Conservation (phyloP, 2,888 invertebrate species). For the Leptopilina syphax region DNA sequence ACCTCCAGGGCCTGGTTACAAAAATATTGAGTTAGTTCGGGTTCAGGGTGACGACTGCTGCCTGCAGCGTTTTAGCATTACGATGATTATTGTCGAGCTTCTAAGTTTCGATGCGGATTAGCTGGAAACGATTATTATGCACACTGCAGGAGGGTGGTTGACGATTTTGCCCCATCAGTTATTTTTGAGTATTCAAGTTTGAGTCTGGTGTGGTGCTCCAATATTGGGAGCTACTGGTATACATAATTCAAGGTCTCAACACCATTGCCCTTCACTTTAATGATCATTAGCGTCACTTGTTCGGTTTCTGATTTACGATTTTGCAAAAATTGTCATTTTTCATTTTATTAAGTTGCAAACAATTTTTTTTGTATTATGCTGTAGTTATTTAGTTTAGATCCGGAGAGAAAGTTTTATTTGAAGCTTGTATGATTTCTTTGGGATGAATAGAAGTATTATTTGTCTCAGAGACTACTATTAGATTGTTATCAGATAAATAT, state of each 20-base stretch:
- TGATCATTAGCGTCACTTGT: constrained; percentile 19
- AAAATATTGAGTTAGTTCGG: constrained; percentile 61
- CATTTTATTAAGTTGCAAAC: too few species aligned
- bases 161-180: background rate
- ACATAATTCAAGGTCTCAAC: constrained; percentile 28
- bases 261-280: constrained; percentile 12
- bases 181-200: background rate
- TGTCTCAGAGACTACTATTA: too few species aligned
- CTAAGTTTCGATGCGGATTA: constrained; percentile 45
- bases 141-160: constrained; percentile 45
- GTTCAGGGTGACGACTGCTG: constrained; percentile 45
- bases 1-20: constrained; percentile 59
- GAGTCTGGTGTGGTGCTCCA: constrained; percentile 47
- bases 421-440: too few species aligned
- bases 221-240: constrained; percentile 56
- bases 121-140: constrained; percentile 54
- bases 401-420: too few species aligned
- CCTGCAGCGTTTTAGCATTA: constrained; percentile 1
- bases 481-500: too few species aligned
- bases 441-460: too few species aligned
- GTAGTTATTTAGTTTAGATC: too few species aligned
- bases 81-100: constrained; percentile 32
- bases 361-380: too few species aligned
- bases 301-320: constrained; percentile 25
- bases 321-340: background rate